Percentiles rank a stretch among this genome's conserved stretches.
phyloP scores from a whole-genome alignment of 1,140 invertebrate genomes.

The Pissodes strobi region DNA sequence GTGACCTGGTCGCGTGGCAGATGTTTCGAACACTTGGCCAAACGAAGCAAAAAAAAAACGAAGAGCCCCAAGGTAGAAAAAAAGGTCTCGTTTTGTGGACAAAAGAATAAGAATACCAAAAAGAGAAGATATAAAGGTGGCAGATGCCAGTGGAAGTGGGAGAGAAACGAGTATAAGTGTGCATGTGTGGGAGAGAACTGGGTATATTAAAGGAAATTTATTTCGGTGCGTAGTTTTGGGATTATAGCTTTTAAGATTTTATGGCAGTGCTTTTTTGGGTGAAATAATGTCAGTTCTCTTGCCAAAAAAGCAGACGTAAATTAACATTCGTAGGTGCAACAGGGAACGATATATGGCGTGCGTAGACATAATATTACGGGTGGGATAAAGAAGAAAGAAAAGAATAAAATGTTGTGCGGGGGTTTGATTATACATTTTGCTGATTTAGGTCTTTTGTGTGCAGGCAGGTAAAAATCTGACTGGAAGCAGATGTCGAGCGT shows the following conservation, averaged over 20 bases:
- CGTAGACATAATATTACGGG: too few species aligned
- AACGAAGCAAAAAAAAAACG: constrained; percentile 9
- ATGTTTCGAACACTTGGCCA: constrained; percentile 36
- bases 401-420: not conserved
- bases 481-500: constrained; percentile 8
- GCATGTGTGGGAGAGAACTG: constrained; percentile 2
- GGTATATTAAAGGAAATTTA: constrained; percentile 1
- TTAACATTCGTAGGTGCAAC: too few species aligned
- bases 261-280: not conserved
- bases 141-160: constrained; percentile 5
- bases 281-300: too few species aligned
- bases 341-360: too few species aligned
- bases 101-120: constrained; percentile 8
- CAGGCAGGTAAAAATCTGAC: constrained; percentile 22
- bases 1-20: constrained; percentile 35
- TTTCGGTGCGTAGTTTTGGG: not conserved
- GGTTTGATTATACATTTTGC: not conserved
- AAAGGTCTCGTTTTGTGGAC: constrained; percentile 12
- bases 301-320: too few species aligned
- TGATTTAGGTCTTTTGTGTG: constrained; percentile 10
- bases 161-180: constrained; percentile 1
- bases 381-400: not conserved
- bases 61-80: not conserved
- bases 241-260: not conserved
- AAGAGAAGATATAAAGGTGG: not conserved